phyloP scores from a whole-genome alignment of 2,888 invertebrate genomes.

The Aleiodes leptofemur region DNA sequence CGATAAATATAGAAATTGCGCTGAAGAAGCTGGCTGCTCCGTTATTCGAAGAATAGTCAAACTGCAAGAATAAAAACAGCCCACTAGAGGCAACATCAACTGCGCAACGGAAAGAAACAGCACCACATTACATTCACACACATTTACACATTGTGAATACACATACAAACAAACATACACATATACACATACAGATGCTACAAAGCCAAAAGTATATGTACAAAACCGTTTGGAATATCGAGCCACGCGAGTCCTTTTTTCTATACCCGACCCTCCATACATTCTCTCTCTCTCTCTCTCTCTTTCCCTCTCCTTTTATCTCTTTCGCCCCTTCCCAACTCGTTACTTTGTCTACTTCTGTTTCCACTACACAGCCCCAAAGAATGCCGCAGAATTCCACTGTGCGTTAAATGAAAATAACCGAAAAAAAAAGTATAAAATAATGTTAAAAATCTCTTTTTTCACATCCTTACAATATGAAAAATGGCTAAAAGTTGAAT shows the following conservation, averaged over 20 bases:
- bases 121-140: conserved; percentile 22
- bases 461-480: too few species aligned
- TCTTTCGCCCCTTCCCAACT: conserved; percentile 17
- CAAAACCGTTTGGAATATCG: conserved; percentile 57
- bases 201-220: conserved; percentile 42
- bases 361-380: conserved; percentile 24
- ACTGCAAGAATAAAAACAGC: background rate
- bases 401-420: conserved; percentile 23
- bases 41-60: conserved; percentile 12
- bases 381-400: conserved; percentile 28
- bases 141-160: conserved; percentile 27
- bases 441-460: background rate
- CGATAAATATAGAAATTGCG: background rate
- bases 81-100: conserved; percentile 31
- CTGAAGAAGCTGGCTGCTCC: background rate
- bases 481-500: too few species aligned
- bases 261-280: conserved; percentile 51
- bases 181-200: background rate
- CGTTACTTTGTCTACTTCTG: conserved; percentile 34
- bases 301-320: conserved; percentile 49
- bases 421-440: background rate
- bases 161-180: conserved; percentile 5
- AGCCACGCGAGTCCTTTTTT: conserved; percentile 55
- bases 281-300: conserved; percentile 48
- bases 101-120: conserved; percentile 43